Evolutionary conservation across 2,888 invertebrate genomes (phyloP), one percentile per base, ranked within the genome.

Genomic region (Hypolimnas misippus): DNA sequence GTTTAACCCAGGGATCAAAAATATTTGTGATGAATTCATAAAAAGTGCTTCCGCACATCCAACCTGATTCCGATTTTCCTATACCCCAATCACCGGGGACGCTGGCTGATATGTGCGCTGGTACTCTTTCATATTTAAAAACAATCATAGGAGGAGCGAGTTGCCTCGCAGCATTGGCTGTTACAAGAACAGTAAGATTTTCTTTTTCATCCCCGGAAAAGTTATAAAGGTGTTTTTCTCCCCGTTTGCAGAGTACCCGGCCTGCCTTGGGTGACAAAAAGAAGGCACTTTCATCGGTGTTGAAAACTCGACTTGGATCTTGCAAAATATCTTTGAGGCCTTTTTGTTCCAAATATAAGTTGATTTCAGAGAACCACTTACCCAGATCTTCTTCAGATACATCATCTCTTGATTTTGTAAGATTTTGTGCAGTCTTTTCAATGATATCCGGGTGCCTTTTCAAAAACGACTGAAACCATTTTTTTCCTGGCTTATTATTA

Each of bases 201-300:
- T 73, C 71, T 62, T 75, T 73, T 14, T 81, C 76, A 59, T 73
- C 72, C 7, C 68, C 72, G 35, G 69, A 65, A 3, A 51, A 3
- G 8, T 25, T 10, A 31, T 57, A 62, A 33, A 78, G 72, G 51
- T 71, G 68, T 68, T 76, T 77, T 19, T 72, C 69, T 35, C 75
- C 78, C 73, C 74, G 78, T 59, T 62, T 66, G 3, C 66, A 73
- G 17, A 84, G 51, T 4, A 82, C 82, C 56, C 72, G 69, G 14
- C 73, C 67, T 1, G 70, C 70, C 68, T 83, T 82, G 16, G 83
- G 82, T 42, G 68, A 66, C 29, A 84, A 68, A 62, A 72, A 82
- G 66, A 85, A 82, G 1, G 76, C 78, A 17, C 76, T 75, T 66
- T 84, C 82, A 68, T 84, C 83, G 8, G 64, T 38, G 46, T 70